Evolutionary conservation across 2,888 invertebrate species (phyloP).

Genomic region (Physocephala rufipes): DNA sequence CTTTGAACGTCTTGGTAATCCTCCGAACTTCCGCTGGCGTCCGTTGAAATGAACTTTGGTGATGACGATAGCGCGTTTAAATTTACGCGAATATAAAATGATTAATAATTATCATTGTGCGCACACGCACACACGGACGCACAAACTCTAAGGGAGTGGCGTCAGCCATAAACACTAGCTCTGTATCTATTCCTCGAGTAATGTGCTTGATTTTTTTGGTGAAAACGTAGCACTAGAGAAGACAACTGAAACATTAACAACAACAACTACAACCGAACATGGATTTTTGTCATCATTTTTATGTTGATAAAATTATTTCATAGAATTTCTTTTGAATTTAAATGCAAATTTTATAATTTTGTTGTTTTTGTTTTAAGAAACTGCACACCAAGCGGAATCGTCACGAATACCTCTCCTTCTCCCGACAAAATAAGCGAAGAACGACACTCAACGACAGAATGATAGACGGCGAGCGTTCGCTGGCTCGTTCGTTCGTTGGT

Average conservation of each 20-base stretch:
- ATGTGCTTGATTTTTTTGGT: conserved; percentile 51
- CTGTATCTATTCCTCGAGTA: conserved; percentile 38
- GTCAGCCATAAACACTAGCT: background rate
- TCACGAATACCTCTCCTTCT: background rate
- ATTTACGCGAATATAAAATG: conserved; percentile 59
- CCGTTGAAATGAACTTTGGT: background rate
- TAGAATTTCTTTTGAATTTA: conserved; percentile 54
- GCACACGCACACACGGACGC: conserved; percentile 43
- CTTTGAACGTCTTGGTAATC: conserved; percentile 42
- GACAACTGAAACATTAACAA: too few relatives aligned
- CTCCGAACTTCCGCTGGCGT: conserved; percentile 27
- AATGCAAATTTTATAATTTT: conserved; percentile 64
- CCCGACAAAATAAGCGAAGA: too few relatives aligned
- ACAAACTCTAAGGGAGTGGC: too few relatives aligned
- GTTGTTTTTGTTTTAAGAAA: conserved; percentile 59
- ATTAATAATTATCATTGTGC: conserved; percentile 57
- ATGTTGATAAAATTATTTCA: conserved; percentile 17
- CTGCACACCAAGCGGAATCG: conserved; percentile 1
- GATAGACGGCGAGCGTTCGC: background rate
- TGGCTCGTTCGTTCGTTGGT: too few relatives aligned
- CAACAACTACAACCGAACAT: conserved; percentile 42
- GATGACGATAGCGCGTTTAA: conserved; percentile 52
- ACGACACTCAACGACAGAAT: too few relatives aligned
- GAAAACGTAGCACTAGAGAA: too few relatives aligned
- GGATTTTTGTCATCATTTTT: conserved; percentile 61